phyloP scores from a whole-genome alignment of 2,113 vertebrate species.

The Charina bottae region DNA sequence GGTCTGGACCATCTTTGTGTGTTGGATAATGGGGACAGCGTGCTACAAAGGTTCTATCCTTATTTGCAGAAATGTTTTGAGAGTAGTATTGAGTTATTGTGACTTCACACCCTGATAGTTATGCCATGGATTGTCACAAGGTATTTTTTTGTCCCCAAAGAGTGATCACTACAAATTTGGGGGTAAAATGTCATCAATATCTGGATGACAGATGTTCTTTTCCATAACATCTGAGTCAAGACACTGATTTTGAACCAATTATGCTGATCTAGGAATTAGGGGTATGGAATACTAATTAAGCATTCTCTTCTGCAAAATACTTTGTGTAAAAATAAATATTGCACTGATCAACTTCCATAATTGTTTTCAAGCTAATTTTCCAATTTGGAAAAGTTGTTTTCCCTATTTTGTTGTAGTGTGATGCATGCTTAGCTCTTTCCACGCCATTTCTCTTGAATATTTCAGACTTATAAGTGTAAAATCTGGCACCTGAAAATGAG shows the following conservation, averaged over 20 bases:
- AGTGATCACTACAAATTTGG: not conserved
- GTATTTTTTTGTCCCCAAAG: not conserved
- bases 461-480: not conserved
- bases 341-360: not conserved
- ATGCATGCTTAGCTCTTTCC: not conserved
- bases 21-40: not conserved
- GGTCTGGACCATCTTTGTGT: not conserved
- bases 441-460: not conserved
- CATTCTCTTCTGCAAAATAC: not conserved
- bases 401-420: not conserved
- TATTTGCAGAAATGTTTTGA: not conserved
- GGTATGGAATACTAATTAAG: not conserved
- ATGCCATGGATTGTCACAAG: not conserved
- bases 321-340: not conserved
- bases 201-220: not conserved
- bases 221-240: not conserved
- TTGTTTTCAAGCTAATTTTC: not conserved
- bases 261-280: not conserved
- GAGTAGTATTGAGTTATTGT: not conserved
- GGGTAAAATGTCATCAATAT: not conserved
- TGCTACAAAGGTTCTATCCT: not conserved
- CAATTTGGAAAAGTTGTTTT: not conserved
- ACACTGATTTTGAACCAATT: not conserved
- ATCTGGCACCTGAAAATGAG: not conserved
- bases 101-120: not conserved